Conservation (phyloP, 2,888 invertebrate species). For the Craniophora ligustri region DNA sequence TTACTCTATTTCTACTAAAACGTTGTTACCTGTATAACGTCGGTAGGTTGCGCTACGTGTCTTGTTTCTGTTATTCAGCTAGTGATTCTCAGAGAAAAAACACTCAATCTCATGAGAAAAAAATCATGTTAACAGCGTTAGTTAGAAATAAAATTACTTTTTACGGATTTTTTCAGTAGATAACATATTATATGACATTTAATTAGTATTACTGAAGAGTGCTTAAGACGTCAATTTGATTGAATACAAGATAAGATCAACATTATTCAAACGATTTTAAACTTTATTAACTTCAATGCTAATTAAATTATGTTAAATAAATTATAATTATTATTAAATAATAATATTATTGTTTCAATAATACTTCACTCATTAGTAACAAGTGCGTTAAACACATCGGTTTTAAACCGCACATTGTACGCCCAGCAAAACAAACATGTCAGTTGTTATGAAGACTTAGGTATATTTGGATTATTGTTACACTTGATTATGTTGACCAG, state of each 20-base stretch:
- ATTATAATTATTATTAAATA: constrained; percentile 14
- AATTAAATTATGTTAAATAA: constrained; percentile 15
- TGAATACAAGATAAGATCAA: too few relatives aligned
- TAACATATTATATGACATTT: too few relatives aligned
- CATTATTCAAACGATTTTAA: too few relatives aligned
- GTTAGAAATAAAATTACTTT: too few relatives aligned
- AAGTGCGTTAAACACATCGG: constrained; percentile 39
- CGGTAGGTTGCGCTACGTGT: constrained; percentile 43
- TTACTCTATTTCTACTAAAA: background rate
- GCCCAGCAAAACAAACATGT: constrained; percentile 31
- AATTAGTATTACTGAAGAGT: too few relatives aligned
- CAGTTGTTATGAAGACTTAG: constrained; percentile 13
- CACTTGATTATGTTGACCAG: background rate
- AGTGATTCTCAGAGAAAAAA: background rate
- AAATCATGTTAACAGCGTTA: too few relatives aligned
- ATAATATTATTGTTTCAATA: constrained; percentile 40
- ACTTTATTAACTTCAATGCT: constrained; percentile 9
- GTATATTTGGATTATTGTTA: constrained; percentile 29
- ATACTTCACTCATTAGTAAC: constrained; percentile 35
- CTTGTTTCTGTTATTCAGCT: background rate
- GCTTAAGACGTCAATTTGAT: too few relatives aligned
- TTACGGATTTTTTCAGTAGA: too few relatives aligned
- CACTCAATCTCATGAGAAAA: too few relatives aligned
- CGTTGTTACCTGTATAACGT: constrained; percentile 21
- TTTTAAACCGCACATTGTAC: constrained; percentile 34